Conservation (phyloP, 1,140 invertebrate genomes). For the Drosophila tsacasi region DNA sequence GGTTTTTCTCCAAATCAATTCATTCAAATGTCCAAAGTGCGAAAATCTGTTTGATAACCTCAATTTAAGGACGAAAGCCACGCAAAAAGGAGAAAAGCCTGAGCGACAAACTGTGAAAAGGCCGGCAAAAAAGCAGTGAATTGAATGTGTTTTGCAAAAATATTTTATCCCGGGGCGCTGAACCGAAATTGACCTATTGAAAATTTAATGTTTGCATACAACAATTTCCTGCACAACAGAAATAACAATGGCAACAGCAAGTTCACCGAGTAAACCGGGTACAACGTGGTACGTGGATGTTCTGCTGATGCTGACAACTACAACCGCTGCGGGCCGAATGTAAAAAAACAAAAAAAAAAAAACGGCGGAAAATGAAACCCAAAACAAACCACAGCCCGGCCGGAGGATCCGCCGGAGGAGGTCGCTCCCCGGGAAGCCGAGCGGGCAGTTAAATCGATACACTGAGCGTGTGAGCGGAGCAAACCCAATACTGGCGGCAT, state of each 20-base stretch:
- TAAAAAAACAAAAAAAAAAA: slow-evolving; percentile 33
- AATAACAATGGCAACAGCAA: slow-evolving; percentile 39
- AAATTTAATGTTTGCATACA: slow-evolving; percentile 79
- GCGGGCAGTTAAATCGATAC: slow-evolving; percentile 76
- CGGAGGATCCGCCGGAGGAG: slow-evolving; percentile 40
- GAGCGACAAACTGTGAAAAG: slow-evolving; percentile 44
- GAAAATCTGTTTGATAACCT: slow-evolving; percentile 60
- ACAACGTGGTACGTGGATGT: slow-evolving; percentile 30
- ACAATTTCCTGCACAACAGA: slow-evolving; percentile 68
- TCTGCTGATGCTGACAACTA: slow-evolving; percentile 66
- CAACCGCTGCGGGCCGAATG: slow-evolving; percentile 49
- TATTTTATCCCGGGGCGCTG: slow-evolving; percentile 25
- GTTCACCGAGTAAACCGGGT: slow-evolving; percentile 2
- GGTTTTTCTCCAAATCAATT: slow-evolving; percentile 46
- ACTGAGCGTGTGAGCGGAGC: slow-evolving; percentile 65
- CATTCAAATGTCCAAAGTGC: slow-evolving; percentile 47
- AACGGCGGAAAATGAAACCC: slow-evolving; percentile 36
- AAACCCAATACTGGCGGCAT: slow-evolving; percentile 75
- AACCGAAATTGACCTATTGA: slow-evolving; percentile 66
- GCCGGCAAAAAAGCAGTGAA: slow-evolving; percentile 17
- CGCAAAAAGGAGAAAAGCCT: slow-evolving; percentile 11
- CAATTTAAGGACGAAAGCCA: slow-evolving; percentile 32
- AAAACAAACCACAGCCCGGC: slow-evolving; percentile 62
- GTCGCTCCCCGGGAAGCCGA: slow-evolving; percentile 58
- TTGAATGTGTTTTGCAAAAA: slow-evolving; percentile 48